phyloP scores from a whole-genome alignment of 2,113 vertebrate species.

The Agapornis roseicollis region DNA sequence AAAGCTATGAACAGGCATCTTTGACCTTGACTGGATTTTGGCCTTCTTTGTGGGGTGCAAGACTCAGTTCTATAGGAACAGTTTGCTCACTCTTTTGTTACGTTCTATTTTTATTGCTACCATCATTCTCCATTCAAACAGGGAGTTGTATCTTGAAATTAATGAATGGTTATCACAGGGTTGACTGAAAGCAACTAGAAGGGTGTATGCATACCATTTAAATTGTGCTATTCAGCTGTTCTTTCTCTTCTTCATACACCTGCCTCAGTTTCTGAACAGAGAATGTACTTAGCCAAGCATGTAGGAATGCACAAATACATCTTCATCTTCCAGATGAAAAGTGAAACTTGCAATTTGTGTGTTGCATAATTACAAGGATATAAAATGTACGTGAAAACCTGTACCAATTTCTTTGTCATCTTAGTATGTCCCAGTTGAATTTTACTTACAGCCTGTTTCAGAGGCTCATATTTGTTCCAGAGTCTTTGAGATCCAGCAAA shows the following conservation, averaged over 20 bases:
- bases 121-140: neutral
- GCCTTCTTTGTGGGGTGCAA: neutral
- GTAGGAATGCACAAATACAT: neutral
- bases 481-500: neutral
- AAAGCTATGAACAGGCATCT: neutral
- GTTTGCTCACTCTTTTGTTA: neutral
- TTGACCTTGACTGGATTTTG: neutral
- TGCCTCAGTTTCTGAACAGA: neutral
- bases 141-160: neutral
- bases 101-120: neutral
- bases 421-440: neutral
- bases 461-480: fast-evolving
- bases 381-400: neutral
- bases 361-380: neutral
- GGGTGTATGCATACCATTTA: neutral
- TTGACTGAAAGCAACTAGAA: neutral
- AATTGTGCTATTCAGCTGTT: neutral
- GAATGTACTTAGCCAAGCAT: neutral
- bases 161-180: neutral
- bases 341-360: neutral
- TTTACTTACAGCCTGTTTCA: neutral
- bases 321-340: neutral
- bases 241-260: neutral
- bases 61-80: neutral
- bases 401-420: neutral